A percentile compares a stretch with the other conserved stretches of the same genome.
phyloP scores from a whole-genome alignment of 2,797 vertebrate species.

The Ataeniobius toweri region DNA sequence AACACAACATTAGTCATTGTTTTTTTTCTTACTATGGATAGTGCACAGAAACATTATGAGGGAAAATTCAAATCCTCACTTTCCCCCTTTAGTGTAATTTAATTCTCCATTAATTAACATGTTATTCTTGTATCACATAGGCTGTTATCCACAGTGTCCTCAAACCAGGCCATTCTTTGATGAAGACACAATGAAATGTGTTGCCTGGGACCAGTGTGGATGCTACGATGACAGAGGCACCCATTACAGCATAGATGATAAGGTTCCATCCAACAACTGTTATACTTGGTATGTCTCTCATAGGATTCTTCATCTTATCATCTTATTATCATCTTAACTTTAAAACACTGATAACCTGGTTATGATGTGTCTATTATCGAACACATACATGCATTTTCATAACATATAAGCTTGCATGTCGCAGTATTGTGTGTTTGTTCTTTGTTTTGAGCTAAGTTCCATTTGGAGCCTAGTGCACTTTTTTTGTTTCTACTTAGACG shows the following conservation, averaged over 20 bases:
- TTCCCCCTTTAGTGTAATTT: background rate
- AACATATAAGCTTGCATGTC: background rate
- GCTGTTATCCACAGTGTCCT: constrained; percentile 92
- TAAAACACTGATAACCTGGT: background rate
- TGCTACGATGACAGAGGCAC: constrained; percentile 83
- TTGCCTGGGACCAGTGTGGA: constrained; percentile 79
- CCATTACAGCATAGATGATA: constrained; percentile 74
- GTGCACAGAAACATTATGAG: background rate
- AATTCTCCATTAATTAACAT: background rate
- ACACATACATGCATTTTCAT: background rate
- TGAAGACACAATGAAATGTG: constrained; percentile 89
- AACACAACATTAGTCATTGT: background rate
- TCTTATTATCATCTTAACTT: background rate
- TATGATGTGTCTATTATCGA: background rate
- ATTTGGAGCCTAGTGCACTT: background rate
- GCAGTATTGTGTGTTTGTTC: background rate
- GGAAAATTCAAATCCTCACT: background rate
- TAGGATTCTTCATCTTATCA: background rate
- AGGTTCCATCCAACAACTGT: constrained; percentile 81
- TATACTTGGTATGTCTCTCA: constrained; percentile 81
- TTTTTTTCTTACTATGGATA: background rate
- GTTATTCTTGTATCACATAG: constrained; percentile 63
- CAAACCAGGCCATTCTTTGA: constrained; percentile 84
- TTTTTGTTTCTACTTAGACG: background rate
- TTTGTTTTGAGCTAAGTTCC: background rate